Base-by-base conservation (phyloP, 2,113 vertebrate genomes). In the Pristiophorus japonicus region DNA sequence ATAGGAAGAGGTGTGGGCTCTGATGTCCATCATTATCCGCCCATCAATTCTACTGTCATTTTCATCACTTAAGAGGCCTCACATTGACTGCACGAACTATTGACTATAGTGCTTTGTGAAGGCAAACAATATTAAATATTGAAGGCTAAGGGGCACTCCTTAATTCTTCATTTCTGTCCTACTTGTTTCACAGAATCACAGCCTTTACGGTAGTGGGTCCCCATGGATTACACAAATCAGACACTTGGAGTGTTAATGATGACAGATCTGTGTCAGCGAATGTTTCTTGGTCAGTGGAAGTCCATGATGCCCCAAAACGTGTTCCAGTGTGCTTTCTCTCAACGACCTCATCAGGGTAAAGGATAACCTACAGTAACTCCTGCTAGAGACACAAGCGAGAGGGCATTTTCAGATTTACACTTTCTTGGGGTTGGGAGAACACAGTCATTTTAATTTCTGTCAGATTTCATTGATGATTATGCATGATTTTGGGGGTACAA, bases 141-240 rank as follows among this genome's bases (percentile, higher is more conserved):
- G 55, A 92, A 18, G 18, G 59, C 24, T 59, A 59, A 88, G 85
- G 24, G 27, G 24, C 30, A 87, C 5, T 84, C 65, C 70, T 67
- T 73, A 75, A 55, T 30, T 30, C 65, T 55, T 51, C 59, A 24
- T 59, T 78, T 10, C 93, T 30, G 22, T 62, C 38, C 55, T 85
- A 38, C 8, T 34, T 73, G 47, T 62, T 81, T 42, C 11, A 65
- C 75, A 95, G 95, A 59, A 62, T 95, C 67, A 62, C 95, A 30
- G 59, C 34, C 78, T 78, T 95, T 27, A 81, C 95, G 18, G 24
- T 95, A n/a, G 51, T 95, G 95, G 95, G 95, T 63, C 95, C 95
- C 55, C 75, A 20, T 65, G 95, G 78, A 38, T 84, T 95, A 38
- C 45, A 8, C 73, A 75, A 62, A 45, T 95, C 95, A 20, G 59